These are phyloP conservation scores for Atherinosoma microstoma DNA, from an alignment of 2,797 vertebrate species.

Conservation along the genomic window DNA sequence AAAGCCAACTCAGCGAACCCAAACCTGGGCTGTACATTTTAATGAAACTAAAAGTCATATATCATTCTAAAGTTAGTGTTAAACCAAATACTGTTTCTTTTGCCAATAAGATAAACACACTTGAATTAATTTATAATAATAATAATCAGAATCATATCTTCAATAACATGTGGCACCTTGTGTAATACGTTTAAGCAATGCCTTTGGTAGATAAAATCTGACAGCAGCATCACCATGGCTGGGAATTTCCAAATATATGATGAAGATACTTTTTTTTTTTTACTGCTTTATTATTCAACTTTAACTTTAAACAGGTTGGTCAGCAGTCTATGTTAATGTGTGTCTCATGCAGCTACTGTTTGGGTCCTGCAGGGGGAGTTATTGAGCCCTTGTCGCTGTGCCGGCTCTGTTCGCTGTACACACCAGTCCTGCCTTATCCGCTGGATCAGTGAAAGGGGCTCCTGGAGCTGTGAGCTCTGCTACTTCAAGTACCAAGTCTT, in stretches of 20 bases:
- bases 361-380: slow-evolving; percentile 87
- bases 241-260: neutral
- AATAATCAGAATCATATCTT: neutral
- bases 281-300: neutral
- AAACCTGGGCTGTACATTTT: neutral
- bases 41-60: neutral
- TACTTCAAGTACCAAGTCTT: slow-evolving; percentile 93
- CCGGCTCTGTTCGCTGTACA: slow-evolving; percentile 89
- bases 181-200: neutral
- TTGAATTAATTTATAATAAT: neutral
- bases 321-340: neutral
- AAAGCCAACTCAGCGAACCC: neutral
- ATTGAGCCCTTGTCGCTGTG: slow-evolving; percentile 89
- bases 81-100: neutral
- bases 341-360: slow-evolving; percentile 7
- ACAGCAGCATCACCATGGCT: neutral
- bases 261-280: slow-evolving; percentile 8
- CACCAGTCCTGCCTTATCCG: slow-evolving; percentile 92
- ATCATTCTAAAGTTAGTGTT: neutral
- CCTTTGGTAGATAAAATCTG: slow-evolving; percentile 11
- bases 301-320: neutral
- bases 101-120: neutral
- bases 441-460: slow-evolving; percentile 92
- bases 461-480: slow-evolving; percentile 93
- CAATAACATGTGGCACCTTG: neutral